A percentile compares a stretch with the other conserved stretches of the same genome.
Evolutionary conservation across 1,140 invertebrate genomes (phyloP).

Genomic region (Chlorops oryzae): DNA sequence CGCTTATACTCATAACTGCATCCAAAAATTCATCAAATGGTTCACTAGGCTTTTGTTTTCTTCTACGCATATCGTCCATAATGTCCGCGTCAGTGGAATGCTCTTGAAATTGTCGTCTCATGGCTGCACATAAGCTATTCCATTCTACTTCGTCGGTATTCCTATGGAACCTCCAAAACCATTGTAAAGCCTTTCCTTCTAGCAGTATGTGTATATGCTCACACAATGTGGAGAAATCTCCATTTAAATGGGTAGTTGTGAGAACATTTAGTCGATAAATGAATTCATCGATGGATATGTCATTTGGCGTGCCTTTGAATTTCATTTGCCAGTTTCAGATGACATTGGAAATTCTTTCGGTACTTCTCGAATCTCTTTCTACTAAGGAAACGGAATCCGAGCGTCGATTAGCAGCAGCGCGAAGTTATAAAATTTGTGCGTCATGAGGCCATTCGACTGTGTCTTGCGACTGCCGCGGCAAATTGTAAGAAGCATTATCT

Average conservation of each 20-base stretch:
- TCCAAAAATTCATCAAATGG: constrained; percentile 3
- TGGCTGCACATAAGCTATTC: background rate
- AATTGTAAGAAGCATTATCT: no score
- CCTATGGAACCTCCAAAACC: constrained; percentile 2
- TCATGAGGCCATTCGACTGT: no score
- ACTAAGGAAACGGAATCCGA: no score
- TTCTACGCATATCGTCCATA: background rate
- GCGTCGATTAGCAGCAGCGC: no score
- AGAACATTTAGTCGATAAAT: background rate
- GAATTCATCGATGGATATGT: background rate
- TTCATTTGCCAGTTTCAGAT: no score
- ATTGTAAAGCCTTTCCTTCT: constrained; percentile 2
- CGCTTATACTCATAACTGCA: background rate
- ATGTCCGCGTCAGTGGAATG: background rate
- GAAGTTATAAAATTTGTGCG: no score
- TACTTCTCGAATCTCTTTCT: no score
- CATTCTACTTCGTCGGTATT: background rate
- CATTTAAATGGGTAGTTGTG: background rate
- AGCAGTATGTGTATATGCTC: background rate
- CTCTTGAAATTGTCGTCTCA: constrained; percentile 1
- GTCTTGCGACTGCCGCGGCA: no score
- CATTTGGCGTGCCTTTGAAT: no score
- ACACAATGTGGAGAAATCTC: background rate
- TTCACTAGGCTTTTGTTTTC: background rate
- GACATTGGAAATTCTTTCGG: no score